A percentile compares a stretch with the other conserved stretches of the same genome.
These are phyloP conservation scores for Allobates femoralis DNA, from an alignment of 2,797 vertebrate genomes.

Conservation along the genomic window DNA sequence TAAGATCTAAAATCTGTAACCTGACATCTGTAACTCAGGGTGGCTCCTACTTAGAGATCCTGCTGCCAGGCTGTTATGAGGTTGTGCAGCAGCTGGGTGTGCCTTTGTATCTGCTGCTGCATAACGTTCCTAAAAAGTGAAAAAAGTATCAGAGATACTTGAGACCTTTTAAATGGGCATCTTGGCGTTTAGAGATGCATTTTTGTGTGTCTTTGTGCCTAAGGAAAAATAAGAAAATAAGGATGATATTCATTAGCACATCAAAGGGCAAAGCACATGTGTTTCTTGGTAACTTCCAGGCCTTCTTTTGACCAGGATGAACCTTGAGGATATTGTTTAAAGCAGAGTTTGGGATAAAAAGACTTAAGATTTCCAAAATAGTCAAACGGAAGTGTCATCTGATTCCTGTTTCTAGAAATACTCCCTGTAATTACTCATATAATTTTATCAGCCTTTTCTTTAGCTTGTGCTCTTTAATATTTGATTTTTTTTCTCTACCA, in stretches of 20 bases:
- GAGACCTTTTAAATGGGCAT: not conserved
- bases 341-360: not conserved
- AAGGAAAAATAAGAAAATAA: not conserved
- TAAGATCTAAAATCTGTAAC: not conserved
- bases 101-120: not conserved
- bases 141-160: not conserved
- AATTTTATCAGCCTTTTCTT: not conserved
- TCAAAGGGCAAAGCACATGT: conserved; percentile 12
- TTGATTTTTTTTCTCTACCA: not conserved
- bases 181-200: not conserved
- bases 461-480: not conserved
- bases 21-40: not conserved
- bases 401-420: not conserved
- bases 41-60: not conserved
- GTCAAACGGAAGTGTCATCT: not conserved
- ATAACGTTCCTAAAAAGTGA: not conserved
- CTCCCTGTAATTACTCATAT: not conserved
- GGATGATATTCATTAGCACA: conserved; percentile 20
- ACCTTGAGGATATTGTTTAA: not conserved
- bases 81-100: not conserved
- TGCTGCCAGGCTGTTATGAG: not conserved
- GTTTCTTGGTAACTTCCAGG: not conserved
- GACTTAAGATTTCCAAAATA: not conserved
- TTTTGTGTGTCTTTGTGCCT: not conserved
- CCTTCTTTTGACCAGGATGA: conserved; percentile 14